Base-by-base conservation (phyloP, 2,797 vertebrate genomes). In the Sebastiscus tertius region DNA sequence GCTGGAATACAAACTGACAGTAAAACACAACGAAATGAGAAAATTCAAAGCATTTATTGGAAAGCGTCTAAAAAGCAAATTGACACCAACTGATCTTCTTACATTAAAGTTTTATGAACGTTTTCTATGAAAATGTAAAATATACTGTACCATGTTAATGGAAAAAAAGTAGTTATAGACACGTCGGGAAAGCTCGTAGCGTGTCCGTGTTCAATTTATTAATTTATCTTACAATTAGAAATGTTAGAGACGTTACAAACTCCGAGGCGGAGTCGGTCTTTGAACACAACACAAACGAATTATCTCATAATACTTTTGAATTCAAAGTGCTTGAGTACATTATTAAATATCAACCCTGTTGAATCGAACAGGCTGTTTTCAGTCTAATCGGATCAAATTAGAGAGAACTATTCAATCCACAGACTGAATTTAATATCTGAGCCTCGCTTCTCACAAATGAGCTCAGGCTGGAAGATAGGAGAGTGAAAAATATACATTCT, bases 241-340 rank as follows among this genome's bases (percentile, higher is more conserved):
- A 88, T 80, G 72, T 77, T 88, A 83, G n/a, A 77, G 49, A 74
- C 70, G 55, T 69, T 54, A 80, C 26, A 81, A 87, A 39, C n/a
- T 63, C 75, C 1, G 14, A 83, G 18, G 49, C 13, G 24, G 5
- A 46, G 46, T 60, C 20, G 0, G 58, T 80, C 36, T 85, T 49
- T 72, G 31, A 86, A 77, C 62, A 78, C 76, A 80, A 85, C 83
- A 78, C 26, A 75, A 75, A 85, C 20, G 0, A 20, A 72, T 77
- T 16, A 26, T 84, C 72, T 71, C 60, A 60, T 77, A 88, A 90
- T 92, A 85, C 80, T 85, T 88, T 76, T 85, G 22, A 83, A 81
- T 86, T 89, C 83, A 93, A 94, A 93, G 93, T 93, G 92, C 93
- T 92, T 88, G 12, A 89, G 83, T 77, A 8, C 13, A 39, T 87